phyloP scores from a whole-genome alignment of 2,113 vertebrate genomes.

The Myrmecobius fasciatus region DNA sequence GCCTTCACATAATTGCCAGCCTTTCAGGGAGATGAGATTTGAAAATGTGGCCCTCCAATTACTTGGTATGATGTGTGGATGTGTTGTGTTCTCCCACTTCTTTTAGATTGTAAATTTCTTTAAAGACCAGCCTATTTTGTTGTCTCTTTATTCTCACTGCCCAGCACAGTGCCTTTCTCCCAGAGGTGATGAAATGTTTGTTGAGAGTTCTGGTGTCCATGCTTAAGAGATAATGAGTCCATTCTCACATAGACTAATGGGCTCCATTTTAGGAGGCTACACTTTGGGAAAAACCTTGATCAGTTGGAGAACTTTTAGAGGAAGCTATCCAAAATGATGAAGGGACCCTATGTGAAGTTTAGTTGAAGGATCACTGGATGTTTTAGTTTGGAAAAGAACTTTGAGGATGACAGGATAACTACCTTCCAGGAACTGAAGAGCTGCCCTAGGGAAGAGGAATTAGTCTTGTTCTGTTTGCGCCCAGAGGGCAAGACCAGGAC shows the following conservation, averaged over 20 bases:
- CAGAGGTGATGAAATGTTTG: background rate
- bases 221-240: background rate
- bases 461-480: background rate
- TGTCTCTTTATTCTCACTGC: background rate
- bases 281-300: background rate
- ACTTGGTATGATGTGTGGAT: background rate
- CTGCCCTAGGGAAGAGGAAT: background rate
- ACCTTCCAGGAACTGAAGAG: background rate
- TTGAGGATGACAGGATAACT: background rate
- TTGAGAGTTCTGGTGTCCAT: rapidly evolving
- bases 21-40: too few species aligned
- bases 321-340: background rate
- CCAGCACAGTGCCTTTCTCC: background rate
- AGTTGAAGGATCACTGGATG: background rate
- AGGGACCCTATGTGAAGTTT: background rate
- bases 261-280: background rate
- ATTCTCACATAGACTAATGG: background rate
- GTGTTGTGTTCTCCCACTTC: background rate
- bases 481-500: background rate
- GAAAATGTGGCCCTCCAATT: background rate
- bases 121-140: background rate
- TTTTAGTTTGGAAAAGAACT: background rate
- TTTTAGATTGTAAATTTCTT: background rate
- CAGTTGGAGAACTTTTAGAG: background rate
- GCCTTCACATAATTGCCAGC: background rate